These are phyloP conservation scores for Xanthostigma xanthostigma DNA, from an alignment of 2,888 invertebrate genomes.

Conservation along the genomic window DNA sequence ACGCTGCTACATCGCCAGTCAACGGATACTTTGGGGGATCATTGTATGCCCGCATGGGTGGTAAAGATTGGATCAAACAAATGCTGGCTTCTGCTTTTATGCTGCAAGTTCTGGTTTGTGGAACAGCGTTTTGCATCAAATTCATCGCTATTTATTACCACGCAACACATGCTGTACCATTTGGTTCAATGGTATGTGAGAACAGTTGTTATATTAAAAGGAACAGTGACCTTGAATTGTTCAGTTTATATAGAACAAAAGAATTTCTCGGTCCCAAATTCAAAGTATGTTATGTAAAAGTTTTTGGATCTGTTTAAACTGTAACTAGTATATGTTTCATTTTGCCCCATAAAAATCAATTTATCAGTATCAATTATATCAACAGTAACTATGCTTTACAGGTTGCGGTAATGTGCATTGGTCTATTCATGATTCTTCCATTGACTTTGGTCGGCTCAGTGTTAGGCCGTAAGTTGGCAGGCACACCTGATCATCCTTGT, in stretches of 20 bases:
- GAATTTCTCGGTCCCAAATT: too few species aligned
- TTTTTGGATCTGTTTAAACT: neutral
- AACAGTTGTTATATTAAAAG: too few species aligned
- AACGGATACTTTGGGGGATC: slow-evolving; percentile 98
- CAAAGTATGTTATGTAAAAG: too few species aligned
- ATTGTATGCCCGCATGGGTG: slow-evolving; percentile 90
- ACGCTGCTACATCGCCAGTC: slow-evolving; percentile 95
- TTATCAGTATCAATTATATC: neutral
- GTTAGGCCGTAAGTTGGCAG: slow-evolving; percentile 87
- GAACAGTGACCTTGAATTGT: too few species aligned
- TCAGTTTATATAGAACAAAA: too few species aligned
- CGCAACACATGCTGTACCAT: slow-evolving; percentile 96
- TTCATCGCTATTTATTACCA: slow-evolving; percentile 99
- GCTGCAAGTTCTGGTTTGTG: slow-evolving; percentile 83
- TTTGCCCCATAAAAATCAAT: neutral
- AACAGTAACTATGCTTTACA: slow-evolving; percentile 22
- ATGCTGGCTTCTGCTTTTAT: slow-evolving; percentile 93
- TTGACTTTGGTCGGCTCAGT: slow-evolving; percentile 93
- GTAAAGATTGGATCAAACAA: slow-evolving; percentile 92
- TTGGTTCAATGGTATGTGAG: slow-evolving; percentile 81
- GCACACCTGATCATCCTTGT: slow-evolving; percentile 95
- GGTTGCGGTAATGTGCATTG: slow-evolving; percentile 95
- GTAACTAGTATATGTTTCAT: neutral
- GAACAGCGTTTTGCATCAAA: slow-evolving; percentile 95
- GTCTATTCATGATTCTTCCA: slow-evolving; percentile 94